Conservation (phyloP, 1,140 invertebrate genomes). For the Euwallacea fornicatus region DNA sequence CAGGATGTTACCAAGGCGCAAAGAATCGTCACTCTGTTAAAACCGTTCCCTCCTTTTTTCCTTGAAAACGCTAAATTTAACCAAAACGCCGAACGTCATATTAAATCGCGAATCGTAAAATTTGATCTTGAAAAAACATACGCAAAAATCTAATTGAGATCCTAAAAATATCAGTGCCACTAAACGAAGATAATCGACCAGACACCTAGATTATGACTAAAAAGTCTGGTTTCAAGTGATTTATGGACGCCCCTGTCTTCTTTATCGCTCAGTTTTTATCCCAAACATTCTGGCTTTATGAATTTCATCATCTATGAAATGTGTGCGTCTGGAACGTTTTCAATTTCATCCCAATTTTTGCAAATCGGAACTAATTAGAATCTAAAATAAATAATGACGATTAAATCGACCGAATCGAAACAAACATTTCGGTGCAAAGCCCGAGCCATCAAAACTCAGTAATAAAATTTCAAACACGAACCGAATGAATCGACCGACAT, state of each 20-base stretch:
- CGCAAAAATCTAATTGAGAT: conserved; percentile 16
- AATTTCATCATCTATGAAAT: background rate
- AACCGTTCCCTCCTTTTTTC: background rate
- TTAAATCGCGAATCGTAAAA: conserved; percentile 16
- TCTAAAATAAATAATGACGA: background rate
- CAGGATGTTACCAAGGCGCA: conserved; percentile 5
- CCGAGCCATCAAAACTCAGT: background rate
- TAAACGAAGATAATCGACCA: conserved; percentile 2
- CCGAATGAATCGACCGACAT: conserved; percentile 1
- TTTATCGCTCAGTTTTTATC: background rate
- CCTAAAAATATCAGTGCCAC: conserved; percentile 9
- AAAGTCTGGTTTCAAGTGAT: background rate
- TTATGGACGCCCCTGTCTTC: background rate
- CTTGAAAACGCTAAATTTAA: conserved; percentile 11
- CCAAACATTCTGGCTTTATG: background rate
- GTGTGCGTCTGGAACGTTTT: background rate
- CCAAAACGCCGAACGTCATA: conserved; percentile 3
- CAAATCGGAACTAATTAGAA: background rate
- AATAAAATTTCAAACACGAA: background rate
- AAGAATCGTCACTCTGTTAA: background rate
- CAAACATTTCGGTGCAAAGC: background rate
- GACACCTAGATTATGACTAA: conserved; percentile 4
- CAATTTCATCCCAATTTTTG: background rate
- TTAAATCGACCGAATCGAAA: background rate
- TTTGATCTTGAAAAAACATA: conserved; percentile 15